These are phyloP conservation scores for Procavia capensis DNA, from an alignment of 2,113 vertebrate species.

Conservation along the genomic window DNA sequence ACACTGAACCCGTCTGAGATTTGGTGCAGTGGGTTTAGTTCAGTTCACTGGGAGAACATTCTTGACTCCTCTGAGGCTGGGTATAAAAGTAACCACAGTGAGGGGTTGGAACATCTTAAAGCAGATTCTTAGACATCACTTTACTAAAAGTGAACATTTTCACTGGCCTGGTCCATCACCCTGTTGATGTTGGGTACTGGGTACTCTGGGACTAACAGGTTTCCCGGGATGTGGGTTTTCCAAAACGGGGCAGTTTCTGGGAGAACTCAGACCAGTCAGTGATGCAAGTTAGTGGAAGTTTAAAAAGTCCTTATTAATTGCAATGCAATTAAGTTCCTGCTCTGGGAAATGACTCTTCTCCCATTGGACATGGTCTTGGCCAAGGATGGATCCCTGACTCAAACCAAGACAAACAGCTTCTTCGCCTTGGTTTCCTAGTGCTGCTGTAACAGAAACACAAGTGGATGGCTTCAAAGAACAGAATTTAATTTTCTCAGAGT, in stretches of 20 bases:
- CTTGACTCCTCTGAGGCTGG: background rate
- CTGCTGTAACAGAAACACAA: no score
- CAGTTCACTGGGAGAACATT: background rate
- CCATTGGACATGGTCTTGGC: background rate
- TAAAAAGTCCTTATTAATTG: background rate
- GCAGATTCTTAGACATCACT: background rate
- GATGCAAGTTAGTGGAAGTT: background rate
- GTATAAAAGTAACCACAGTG: background rate
- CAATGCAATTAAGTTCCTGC: background rate
- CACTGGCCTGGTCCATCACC: background rate
- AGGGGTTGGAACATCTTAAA: background rate
- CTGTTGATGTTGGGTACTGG: no score
- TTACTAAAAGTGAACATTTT: background rate
- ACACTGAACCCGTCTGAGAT: background rate
- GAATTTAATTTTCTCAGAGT: no score
- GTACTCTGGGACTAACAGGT: background rate
- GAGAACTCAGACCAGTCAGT: background rate
- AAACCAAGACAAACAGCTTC: background rate
- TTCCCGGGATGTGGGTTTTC: background rate
- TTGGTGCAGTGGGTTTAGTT: background rate
- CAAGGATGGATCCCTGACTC: background rate
- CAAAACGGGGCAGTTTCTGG: background rate
- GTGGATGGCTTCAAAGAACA: no score
- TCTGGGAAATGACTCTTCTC: background rate
- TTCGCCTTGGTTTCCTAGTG: no score